Evolutionary conservation across 2,888 invertebrate genomes (phyloP).

Genomic region (Xanthorhoe spadicearia): DNA sequence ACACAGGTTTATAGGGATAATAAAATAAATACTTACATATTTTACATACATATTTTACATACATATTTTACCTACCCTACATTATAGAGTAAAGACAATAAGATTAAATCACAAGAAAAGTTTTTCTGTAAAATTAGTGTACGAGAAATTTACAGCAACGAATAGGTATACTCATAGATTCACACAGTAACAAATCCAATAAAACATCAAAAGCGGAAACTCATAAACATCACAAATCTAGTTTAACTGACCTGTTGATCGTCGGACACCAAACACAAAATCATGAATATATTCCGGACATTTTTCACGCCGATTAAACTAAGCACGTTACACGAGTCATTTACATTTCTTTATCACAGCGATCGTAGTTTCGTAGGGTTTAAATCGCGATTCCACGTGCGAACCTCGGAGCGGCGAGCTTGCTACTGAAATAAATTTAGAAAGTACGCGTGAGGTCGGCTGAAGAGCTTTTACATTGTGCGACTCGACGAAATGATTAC

Average conservation of each 20-base stretch:
- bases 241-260: conserved; percentile 69
- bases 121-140: not conserved
- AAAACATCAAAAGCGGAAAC: conserved; percentile 35
- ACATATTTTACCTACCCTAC: too few species aligned
- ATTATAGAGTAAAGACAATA: too few species aligned
- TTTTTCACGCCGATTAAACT: conserved; percentile 56
- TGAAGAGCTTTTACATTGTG: conserved; percentile 15
- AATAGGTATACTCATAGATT: not conserved
- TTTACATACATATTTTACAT: too few species aligned
- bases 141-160: not conserved
- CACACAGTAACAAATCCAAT: conserved; percentile 11
- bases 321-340: conserved; percentile 54
- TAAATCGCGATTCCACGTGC: conserved; percentile 33
- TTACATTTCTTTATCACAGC: conserved; percentile 50
- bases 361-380: conserved; percentile 32
- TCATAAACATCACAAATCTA: conserved; percentile 42
- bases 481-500: not conserved
- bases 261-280: conserved; percentile 54
- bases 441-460: conserved; percentile 45
- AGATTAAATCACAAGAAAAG: not conserved
- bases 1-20: too few species aligned
- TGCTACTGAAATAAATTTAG: conserved; percentile 49
- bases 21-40: too few species aligned
- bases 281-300: conserved; percentile 64
- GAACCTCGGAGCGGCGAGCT: conserved; percentile 48